Base-by-base conservation (phyloP, 2,888 invertebrate species). In the Acanthococcus lagerstroemiae region DNA sequence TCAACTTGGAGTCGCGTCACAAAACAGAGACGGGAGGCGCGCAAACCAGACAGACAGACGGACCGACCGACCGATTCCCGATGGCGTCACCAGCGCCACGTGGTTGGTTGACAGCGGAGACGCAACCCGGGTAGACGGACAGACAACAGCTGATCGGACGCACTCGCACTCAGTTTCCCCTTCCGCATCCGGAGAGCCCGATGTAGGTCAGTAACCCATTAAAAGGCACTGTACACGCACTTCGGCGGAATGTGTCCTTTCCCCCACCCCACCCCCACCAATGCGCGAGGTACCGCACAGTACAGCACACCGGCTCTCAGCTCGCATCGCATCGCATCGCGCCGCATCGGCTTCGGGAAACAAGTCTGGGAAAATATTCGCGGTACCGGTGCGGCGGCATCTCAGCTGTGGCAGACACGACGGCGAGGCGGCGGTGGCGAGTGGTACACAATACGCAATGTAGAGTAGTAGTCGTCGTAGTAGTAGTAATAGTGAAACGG, bases 101-200 rank as follows among this genome's bases (percentile, higher is more conserved):
- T 65, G 65, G 65, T 50, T 57, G 65, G 63, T 45, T 55, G 67
- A 54, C 55, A 55, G 66, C 46, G n/a, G n/a, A 57, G 67, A 55
- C 66, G 67, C 65, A 67, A 68, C 46, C 70, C 68, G 68, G 69
- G 66, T 67, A 68, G 70, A 69, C 67, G 69, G 68, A 66, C 69
- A 69, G 69, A 67, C 67, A 58, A 69, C 72, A 72, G 72, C 72
- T 69, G 72, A 70, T 67, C 67, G 71, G 70, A 72, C 72, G 73
- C 72, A 73, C 73, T 73, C 71, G 69, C 69, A 68, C 69, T 70
- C 67, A 27, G 26, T 50, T 48, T 27, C 26, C 48, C 50, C 48
- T 46, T 58, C 58, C 58, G 58, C 58, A 58, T 58, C 45, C 46
- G 24, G 46, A 27, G 44, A 54, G 65, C 67, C 37, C 50, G 55